Percentiles rank a stretch among this genome's conserved stretches.
Evolutionary conservation across 2,113 vertebrate genomes (phyloP).

Genomic region (Cygnus buccinator): DNA sequence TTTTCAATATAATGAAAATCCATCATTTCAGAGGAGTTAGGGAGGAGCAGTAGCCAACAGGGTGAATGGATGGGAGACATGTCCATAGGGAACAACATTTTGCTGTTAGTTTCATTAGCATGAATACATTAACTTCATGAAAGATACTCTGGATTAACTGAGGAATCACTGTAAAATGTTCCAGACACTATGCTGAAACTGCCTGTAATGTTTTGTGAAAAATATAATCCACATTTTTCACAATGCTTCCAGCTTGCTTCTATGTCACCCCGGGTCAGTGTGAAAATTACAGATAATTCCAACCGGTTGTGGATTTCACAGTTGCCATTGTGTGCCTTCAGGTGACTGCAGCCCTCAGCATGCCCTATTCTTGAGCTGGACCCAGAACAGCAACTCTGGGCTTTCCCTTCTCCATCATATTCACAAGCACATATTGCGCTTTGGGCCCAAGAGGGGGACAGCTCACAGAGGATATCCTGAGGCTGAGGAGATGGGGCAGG

Average conservation of each 20-base stretch:
- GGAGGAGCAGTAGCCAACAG: background rate
- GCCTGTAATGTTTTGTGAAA: background rate
- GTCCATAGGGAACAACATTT: background rate
- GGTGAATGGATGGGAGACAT: background rate
- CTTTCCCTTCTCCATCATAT: background rate
- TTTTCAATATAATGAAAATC: conserved; percentile 47
- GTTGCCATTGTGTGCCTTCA: background rate
- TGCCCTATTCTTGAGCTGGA: background rate
- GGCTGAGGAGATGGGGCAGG: background rate
- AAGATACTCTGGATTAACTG: background rate
- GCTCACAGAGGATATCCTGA: background rate
- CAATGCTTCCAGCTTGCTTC: background rate
- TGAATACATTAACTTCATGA: background rate
- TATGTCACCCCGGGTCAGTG: background rate
- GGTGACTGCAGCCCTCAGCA: background rate
- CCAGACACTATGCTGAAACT: background rate
- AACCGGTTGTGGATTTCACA: background rate
- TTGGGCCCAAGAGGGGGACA: background rate
- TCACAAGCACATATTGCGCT: fast-evolving
- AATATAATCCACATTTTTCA: background rate
- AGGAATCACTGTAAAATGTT: background rate
- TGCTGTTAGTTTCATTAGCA: background rate
- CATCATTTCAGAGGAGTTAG: background rate
- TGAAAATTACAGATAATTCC: background rate
- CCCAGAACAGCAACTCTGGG: background rate